phyloP scores from a whole-genome alignment of 2,113 vertebrate species.

The Engystomops pustulosus region DNA sequence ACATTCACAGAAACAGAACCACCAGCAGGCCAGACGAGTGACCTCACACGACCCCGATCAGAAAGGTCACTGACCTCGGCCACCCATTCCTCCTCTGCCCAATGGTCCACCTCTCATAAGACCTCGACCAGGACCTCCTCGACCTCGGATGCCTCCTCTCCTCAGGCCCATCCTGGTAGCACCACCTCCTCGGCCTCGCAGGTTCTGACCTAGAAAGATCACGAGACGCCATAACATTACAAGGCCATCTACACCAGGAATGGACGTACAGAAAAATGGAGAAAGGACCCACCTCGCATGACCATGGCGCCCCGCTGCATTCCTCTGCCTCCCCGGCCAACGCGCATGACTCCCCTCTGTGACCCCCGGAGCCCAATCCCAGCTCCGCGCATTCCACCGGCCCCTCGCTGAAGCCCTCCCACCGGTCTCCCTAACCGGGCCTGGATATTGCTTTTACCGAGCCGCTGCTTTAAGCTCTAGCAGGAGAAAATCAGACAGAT shows the following conservation, averaged over 20 bases:
- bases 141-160: constrained; percentile 79
- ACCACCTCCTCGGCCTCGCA: constrained; percentile 82
- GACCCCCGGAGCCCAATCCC: constrained; percentile 84
- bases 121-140: constrained; percentile 80
- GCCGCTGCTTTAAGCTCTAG: constrained; percentile 95
- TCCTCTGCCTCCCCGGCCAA: constrained; percentile 81
- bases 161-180: constrained; percentile 84
- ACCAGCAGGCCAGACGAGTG: too few relatives aligned
- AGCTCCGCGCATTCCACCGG: constrained; percentile 78
- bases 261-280: background rate
- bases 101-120: constrained; percentile 79
- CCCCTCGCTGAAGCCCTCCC: constrained; percentile 80
- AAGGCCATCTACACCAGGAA: too few relatives aligned
- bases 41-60: too few relatives aligned
- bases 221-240: constrained; percentile 24
- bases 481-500: constrained; percentile 67
- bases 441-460: constrained; percentile 97
- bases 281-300: constrained; percentile 80
- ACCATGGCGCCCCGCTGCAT: constrained; percentile 83
- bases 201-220: constrained; percentile 39
- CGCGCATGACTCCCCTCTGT: constrained; percentile 80
- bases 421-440: constrained; percentile 90
- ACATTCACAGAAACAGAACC: too few relatives aligned
- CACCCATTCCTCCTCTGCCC: constrained; percentile 79
- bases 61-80: constrained; percentile 76